Percentiles rank a stretch among this genome's conserved stretches.
Conservation (phyloP, 2,113 vertebrate genomes). For the Columbina picui region DNA sequence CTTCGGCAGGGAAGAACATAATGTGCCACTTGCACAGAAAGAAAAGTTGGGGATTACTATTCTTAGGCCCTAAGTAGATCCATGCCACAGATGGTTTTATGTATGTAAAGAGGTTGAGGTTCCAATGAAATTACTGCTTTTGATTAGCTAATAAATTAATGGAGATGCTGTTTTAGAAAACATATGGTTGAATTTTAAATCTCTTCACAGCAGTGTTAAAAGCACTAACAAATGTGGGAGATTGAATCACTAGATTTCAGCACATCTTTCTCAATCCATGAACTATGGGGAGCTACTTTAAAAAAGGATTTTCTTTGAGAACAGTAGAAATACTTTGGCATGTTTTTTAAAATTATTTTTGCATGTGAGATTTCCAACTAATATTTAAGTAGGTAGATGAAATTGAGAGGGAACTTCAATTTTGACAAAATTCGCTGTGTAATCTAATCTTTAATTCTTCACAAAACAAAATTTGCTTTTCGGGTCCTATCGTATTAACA, state of each 20-base stretch:
- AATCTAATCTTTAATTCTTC: not conserved
- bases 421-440: not conserved
- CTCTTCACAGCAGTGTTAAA: fast-evolving
- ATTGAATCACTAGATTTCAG: not conserved
- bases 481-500: not conserved
- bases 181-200: not conserved
- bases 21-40: not conserved
- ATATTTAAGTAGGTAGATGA: not conserved
- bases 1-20: not conserved
- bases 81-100: fast-evolving
- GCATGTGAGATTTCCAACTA: not conserved
- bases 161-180: not conserved
- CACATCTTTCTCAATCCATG: not conserved
- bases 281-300: not conserved
- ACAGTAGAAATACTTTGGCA: not conserved
- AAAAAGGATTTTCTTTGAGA: not conserved
- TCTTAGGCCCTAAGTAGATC: not conserved
- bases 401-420: not conserved
- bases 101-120: not conserved
- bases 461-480: not conserved
- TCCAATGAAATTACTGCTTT: not conserved
- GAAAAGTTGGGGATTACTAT: not conserved
- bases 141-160: not conserved
- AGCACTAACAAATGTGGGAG: not conserved
- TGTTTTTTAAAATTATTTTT: not conserved